Evolutionary conservation across 2,113 vertebrate species (phyloP).

Genomic region (Strix uralensis): DNA sequence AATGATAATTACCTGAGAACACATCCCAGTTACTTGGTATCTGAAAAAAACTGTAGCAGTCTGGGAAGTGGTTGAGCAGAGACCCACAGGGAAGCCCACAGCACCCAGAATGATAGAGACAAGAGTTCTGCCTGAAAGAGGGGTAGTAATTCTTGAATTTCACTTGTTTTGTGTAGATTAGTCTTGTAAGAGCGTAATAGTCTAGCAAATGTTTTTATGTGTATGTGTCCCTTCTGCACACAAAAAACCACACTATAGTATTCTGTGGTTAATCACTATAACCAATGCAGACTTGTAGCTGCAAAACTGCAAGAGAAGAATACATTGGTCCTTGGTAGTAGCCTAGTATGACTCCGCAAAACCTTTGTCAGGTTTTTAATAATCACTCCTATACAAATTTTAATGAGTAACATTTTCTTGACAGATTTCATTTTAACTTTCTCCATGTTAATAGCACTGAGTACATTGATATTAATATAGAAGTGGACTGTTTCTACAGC

Average conservation of each 20-base stretch:
- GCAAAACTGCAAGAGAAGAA: neutral
- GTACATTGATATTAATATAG: neutral
- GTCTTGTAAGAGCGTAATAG: neutral
- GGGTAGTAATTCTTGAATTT: neutral
- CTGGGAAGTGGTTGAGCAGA: neutral
- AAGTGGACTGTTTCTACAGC: neutral
- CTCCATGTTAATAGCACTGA: neutral
- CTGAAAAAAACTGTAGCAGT: neutral
- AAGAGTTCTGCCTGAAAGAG: neutral
- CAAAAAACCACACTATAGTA: fast-evolving
- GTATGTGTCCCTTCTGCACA: neutral
- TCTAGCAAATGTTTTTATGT: neutral
- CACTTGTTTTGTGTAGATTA: neutral
- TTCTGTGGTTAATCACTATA: neutral
- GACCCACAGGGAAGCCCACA: neutral
- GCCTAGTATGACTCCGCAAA: neutral
- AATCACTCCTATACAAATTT: neutral
- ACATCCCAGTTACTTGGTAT: neutral
- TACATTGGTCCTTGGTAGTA: neutral
- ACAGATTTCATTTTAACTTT: neutral
- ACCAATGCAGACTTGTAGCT: neutral
- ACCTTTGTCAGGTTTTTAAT: neutral
- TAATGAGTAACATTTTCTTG: neutral
- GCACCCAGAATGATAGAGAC: neutral
- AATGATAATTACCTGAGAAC: neutral